Conservation (phyloP, 2,888 invertebrate genomes). For the Cryptus armator region DNA sequence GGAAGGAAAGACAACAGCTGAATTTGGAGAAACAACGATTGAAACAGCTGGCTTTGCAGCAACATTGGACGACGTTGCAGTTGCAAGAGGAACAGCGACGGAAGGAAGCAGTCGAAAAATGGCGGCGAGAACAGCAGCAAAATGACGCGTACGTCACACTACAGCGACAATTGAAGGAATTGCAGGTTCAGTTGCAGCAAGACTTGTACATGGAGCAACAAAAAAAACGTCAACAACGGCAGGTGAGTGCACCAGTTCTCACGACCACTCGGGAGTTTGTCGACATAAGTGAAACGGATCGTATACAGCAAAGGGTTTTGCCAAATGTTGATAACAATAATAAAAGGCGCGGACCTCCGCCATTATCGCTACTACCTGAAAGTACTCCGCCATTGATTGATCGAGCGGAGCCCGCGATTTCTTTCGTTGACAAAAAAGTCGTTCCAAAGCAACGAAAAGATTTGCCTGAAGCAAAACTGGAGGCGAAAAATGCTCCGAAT, state of each 20-base stretch:
- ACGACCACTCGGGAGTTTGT: background rate
- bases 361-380: background rate
- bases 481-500: too few relatives aligned
- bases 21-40: background rate
- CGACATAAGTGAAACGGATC: background rate
- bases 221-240: background rate
- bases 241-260: background rate
- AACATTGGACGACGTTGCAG: background rate
- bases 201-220: background rate
- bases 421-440: background rate
- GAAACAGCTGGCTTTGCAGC: background rate
- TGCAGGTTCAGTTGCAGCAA: background rate
- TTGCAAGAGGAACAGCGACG: background rate
- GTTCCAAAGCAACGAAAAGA: background rate
- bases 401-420: background rate
- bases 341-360: background rate
- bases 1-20: background rate
- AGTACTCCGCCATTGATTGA: background rate
- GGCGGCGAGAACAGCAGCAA: background rate
- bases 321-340: background rate
- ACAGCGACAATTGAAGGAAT: background rate
- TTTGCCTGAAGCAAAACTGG: background rate
- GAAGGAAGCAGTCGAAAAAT: slow-evolving; percentile 4
- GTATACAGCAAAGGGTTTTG: background rate
- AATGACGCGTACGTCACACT: background rate